Percentiles rank a stretch among this genome's conserved stretches.
These are phyloP conservation scores for Limanda limanda DNA, from an alignment of 2,113 vertebrate species.

Conservation along the genomic window DNA sequence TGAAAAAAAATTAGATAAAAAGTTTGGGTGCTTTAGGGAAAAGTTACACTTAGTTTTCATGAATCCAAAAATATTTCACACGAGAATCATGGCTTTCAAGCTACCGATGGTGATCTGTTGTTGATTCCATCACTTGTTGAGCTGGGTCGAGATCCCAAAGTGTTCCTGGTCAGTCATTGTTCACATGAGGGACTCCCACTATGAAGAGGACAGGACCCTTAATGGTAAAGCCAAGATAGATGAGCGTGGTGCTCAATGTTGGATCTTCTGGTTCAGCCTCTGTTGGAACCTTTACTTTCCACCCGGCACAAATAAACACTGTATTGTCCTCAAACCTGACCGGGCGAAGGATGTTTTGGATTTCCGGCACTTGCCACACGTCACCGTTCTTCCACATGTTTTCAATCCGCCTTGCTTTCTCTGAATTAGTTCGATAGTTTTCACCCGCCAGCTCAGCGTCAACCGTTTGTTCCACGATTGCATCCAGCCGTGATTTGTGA, in stretches of 20 bases:
- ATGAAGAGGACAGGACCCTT: constrained; percentile 57
- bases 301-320: not conserved
- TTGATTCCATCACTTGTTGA: not conserved
- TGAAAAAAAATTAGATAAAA: too few species aligned
- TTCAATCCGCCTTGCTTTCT: not conserved
- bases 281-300: constrained; percentile 16
- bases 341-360: constrained; percentile 35
- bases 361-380: constrained; percentile 30
- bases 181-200: not conserved
- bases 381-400: constrained; percentile 19
- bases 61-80: not conserved
- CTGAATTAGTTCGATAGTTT: accelerated
- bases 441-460: not conserved
- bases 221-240: constrained; percentile 69
- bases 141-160: too few species aligned
- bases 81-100: not conserved
- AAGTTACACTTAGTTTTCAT: too few species aligned
- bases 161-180: not conserved
- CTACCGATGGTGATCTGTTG: not conserved
- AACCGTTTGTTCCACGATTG: constrained; percentile 7
- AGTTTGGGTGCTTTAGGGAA: too few species aligned
- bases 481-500: constrained; percentile 43
- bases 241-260: accelerated
- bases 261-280: too few species aligned
- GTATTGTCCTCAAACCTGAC: not conserved